Conservation (phyloP, 2,797 vertebrate genomes). For the Cephalopachus bancanus region DNA sequence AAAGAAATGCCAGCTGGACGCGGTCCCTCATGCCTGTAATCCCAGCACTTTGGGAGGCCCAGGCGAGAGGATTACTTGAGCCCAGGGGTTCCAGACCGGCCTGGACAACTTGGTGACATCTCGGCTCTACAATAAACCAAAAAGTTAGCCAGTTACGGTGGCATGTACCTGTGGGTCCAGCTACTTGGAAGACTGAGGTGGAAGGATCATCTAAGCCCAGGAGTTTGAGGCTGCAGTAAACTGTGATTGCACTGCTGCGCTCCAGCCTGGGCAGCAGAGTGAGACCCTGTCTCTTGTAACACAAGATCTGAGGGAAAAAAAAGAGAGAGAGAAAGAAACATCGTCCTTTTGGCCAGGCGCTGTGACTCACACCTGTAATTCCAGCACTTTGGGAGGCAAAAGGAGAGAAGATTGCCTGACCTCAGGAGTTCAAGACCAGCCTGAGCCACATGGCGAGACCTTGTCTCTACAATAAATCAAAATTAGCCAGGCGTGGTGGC, state of each 20-base stretch:
- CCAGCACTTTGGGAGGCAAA: neutral
- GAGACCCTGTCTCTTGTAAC: too few species aligned
- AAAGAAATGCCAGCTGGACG: neutral
- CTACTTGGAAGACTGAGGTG: too few species aligned
- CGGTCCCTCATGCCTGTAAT: neutral
- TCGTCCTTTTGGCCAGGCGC: neutral
- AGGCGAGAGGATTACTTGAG: neutral
- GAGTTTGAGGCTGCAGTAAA: too few species aligned
- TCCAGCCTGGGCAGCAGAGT: too few species aligned
- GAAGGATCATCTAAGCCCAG: too few species aligned
- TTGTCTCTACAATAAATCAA: neutral
- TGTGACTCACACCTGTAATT: neutral
- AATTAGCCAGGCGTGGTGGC: neutral
- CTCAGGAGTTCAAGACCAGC: neutral
- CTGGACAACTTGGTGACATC: neutral
- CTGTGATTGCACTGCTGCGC: too few species aligned
- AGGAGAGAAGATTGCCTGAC: rapidly evolving
- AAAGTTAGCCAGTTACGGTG: neutral
- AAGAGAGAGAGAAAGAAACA: too few species aligned
- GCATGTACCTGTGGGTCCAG: too few species aligned
- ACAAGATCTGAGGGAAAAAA: too few species aligned
- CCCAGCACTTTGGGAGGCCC: neutral
- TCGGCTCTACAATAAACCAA: neutral
- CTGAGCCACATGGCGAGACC: too few species aligned
- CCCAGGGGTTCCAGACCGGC: neutral